A percentile compares a stretch with the other conserved stretches of the same genome.
phyloP scores from a whole-genome alignment of 2,888 invertebrate genomes.

The Metellina segmentata region DNA sequence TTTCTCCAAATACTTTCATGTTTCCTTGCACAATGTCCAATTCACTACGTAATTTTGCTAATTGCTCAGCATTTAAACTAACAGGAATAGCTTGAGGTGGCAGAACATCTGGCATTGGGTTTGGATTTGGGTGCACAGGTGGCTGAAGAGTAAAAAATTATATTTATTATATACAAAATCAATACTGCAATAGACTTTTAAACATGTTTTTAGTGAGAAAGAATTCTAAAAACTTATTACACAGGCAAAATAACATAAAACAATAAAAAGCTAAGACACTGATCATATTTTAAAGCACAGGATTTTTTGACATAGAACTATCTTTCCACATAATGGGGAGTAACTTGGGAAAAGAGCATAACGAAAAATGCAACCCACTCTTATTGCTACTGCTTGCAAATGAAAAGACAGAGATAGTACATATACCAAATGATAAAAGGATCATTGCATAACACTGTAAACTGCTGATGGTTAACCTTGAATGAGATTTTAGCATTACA shows the following conservation, averaged over 20 bases:
- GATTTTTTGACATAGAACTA: not conserved
- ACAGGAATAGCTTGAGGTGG: slow-evolving; percentile 79
- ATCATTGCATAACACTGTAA: no score
- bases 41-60: slow-evolving; percentile 93
- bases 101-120: slow-evolving; percentile 68
- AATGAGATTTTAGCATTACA: no score
- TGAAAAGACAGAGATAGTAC: no score
- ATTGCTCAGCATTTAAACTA: slow-evolving; percentile 88
- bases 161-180: not conserved
- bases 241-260: not conserved
- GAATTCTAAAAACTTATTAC: no score
- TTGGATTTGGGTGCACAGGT: slow-evolving; percentile 39
- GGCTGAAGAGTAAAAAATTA: not conserved
- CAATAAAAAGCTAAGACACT: not conserved
- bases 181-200: not conserved
- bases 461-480: no score
- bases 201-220: not conserved
- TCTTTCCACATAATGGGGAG: not conserved
- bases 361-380: no score
- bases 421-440: no score
- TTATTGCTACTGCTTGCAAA: no score
- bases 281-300: no score
- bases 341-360: no score
- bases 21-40: slow-evolving; percentile 96
- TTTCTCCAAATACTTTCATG: slow-evolving; percentile 95